These are phyloP conservation scores for Homarus gammarus DNA, from an alignment of 2,888 invertebrate species.

Conservation along the genomic window DNA sequence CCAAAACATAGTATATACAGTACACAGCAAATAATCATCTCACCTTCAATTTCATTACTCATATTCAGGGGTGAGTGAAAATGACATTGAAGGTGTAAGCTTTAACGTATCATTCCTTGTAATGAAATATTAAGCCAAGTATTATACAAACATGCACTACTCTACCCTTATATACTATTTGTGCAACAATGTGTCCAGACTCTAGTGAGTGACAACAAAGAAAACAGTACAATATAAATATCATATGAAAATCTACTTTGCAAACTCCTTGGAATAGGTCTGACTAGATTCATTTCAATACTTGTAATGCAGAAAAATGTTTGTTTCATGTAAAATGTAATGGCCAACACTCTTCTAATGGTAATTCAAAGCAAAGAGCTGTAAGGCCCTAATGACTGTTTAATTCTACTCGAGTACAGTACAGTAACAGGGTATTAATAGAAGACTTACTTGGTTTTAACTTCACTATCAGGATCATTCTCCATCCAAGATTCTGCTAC, in stretches of 20 bases:
- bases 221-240: background rate
- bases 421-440: no score
- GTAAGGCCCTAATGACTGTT: no score
- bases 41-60: background rate
- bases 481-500: slow-evolving; percentile 77
- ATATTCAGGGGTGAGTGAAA: background rate
- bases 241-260: background rate
- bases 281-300: background rate
- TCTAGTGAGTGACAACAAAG: slow-evolving; percentile 6
- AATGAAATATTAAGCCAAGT: background rate
- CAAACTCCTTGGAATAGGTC: background rate
- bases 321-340: background rate
- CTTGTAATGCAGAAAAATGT: background rate
- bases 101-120: background rate
- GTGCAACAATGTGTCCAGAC: background rate
- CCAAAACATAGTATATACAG: no score
- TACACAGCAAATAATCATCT: background rate
- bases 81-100: background rate
- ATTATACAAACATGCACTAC: slow-evolving; percentile 30
- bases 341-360: background rate
- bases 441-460: slow-evolving; percentile 77
- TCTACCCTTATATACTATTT: slow-evolving; percentile 8
- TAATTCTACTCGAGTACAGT: no score
- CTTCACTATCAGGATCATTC: slow-evolving; percentile 77
- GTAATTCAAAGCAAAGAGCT: background rate